A percentile compares a stretch with the other conserved stretches of the same genome.
Evolutionary conservation across 2,113 vertebrate genomes (phyloP).

Genomic region (Stigmatopora argus): DNA sequence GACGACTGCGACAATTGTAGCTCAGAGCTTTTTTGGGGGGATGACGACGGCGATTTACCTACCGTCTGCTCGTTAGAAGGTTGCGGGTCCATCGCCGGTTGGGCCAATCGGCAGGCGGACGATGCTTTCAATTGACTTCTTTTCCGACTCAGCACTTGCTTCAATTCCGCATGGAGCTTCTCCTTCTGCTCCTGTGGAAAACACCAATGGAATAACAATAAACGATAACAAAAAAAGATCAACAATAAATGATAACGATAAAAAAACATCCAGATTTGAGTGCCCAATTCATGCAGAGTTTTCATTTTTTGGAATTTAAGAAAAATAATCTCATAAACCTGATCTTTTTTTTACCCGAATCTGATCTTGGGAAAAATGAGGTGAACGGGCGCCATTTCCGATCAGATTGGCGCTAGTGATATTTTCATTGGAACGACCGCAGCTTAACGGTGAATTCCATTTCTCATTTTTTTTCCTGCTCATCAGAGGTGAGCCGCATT

Average conservation of each 20-base stretch:
- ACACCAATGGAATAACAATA: background rate
- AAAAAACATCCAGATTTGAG: no score
- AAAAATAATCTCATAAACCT: no score
- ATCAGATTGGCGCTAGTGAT: background rate
- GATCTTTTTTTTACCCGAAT: no score
- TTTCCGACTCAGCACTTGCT: conserved; percentile 78
- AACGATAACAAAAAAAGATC: no score
- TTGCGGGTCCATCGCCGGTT: conserved; percentile 63
- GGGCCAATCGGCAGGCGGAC: conserved; percentile 48
- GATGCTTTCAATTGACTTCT: conserved; percentile 57
- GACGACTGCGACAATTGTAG: background rate
- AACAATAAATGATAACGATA: no score
- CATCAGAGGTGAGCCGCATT: conserved; percentile 8
- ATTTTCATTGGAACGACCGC: background rate
- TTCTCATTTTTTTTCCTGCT: background rate
- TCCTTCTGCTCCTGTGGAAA: conserved; percentile 75
- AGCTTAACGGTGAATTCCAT: background rate
- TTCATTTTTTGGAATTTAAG: no score
- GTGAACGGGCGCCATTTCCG: no score
- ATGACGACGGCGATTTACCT: conserved; percentile 32
- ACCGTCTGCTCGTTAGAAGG: conserved; percentile 31
- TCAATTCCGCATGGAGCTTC: conserved; percentile 83
- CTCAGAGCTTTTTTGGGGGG: background rate
- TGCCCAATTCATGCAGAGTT: no score
- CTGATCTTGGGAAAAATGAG: no score